Evolutionary conservation across 2,888 invertebrate species (phyloP).

Genomic region (Chymomyza procnemis): DNA sequence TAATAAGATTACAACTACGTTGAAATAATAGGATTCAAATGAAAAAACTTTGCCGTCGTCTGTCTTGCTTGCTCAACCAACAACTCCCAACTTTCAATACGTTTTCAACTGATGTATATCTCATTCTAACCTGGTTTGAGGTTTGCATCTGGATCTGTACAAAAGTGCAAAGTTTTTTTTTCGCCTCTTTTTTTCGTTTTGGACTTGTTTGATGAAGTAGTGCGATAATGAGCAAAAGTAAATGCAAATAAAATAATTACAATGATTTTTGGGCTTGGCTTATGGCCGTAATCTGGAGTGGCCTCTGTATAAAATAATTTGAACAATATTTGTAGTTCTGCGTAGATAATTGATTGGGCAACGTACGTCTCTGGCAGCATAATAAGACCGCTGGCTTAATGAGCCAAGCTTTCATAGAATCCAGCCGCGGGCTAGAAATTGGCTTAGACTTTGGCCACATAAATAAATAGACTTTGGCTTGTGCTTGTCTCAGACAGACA

Average conservation of each 20-base stretch:
- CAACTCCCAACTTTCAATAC: slow-evolving; percentile 70
- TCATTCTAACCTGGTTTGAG: slow-evolving; percentile 1
- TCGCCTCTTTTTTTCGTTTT: too few species aligned
- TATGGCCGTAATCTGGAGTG: neutral
- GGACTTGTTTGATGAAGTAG: slow-evolving; percentile 47
- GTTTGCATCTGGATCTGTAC: slow-evolving; percentile 3
- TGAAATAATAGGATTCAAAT: slow-evolving; percentile 77
- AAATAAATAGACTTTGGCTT: neutral
- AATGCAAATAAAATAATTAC: neutral
- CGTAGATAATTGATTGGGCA: slow-evolving; percentile 60
- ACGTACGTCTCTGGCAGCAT: slow-evolving; percentile 12
- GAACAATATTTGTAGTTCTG: slow-evolving; percentile 14
- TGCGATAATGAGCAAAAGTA: slow-evolving; percentile 55
- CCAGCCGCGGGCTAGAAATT: neutral
- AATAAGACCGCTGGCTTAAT: neutral
- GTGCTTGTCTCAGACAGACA: neutral
- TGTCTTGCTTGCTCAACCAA: slow-evolving; percentile 28
- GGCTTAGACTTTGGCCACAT: neutral
- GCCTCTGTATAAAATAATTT: neutral
- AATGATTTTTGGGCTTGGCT: neutral
- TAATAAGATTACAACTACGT: slow-evolving; percentile 77
- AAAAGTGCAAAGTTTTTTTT: slow-evolving; percentile 61
- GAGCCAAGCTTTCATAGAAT: neutral
- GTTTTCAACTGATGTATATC: slow-evolving; percentile 31
- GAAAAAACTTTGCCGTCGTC: slow-evolving; percentile 71